Conservation (phyloP, 2,888 invertebrate species). For the Rhopalosiphum nymphaeae region DNA sequence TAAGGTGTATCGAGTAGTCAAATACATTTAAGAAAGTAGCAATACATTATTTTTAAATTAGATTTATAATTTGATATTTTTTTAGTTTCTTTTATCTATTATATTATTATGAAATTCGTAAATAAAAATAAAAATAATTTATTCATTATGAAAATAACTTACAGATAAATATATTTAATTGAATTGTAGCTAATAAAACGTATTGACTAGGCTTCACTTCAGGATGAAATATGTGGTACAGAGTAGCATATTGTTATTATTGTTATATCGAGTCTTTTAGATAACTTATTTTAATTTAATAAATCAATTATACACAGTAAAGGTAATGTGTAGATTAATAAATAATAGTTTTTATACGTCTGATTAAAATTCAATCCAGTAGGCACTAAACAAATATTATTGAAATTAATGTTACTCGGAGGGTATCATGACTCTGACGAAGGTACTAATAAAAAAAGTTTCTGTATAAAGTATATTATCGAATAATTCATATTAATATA, state of each 20-base stretch:
- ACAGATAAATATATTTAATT: neutral
- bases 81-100: neutral
- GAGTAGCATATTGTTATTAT: too few species aligned
- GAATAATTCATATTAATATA: too few species aligned
- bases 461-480: too few species aligned
- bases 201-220: neutral
- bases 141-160: too few species aligned
- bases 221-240: neutral
- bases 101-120: too few species aligned
- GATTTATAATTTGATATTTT: neutral
- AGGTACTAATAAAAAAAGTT: too few species aligned
- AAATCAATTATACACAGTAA: neutral
- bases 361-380: neutral
- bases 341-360: too few species aligned
- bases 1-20: neutral
- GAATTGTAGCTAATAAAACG: neutral
- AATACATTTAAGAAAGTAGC: neutral
- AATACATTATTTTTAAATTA: neutral
- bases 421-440: neutral
- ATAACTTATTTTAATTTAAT: neutral
- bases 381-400: neutral
- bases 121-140: too few species aligned
- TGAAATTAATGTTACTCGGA: conserved; percentile 33
- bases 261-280: neutral
- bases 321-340: neutral